A percentile compares a stretch with the other conserved stretches of the same genome.
Evolutionary conservation across 92 coral and sea anemone species (phyloP).

Genomic region (Palythoa caribaeorum): DNA sequence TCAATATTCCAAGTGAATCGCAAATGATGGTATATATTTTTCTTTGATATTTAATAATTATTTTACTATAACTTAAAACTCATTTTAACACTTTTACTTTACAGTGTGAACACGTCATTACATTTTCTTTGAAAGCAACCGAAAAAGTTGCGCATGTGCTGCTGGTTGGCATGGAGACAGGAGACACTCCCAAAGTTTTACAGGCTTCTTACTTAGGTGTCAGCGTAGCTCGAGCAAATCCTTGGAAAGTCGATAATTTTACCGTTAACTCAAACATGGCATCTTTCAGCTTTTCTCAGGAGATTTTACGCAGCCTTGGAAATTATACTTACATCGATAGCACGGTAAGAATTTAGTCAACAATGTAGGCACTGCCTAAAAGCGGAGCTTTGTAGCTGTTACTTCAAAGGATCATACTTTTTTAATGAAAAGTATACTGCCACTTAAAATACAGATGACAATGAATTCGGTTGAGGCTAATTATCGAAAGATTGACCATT

Average conservation of each 20-base stretch:
- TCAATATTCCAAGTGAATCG: too few relatives aligned
- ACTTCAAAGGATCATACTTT: too few relatives aligned
- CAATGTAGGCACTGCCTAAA: too few relatives aligned
- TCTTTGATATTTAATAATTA: too few relatives aligned
- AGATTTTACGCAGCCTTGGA: constrained; percentile 21
- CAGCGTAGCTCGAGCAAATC: constrained; percentile 2
- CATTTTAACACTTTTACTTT: background rate
- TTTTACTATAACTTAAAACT: background rate
- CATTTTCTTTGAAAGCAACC: constrained; percentile 24
- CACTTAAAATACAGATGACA: too few relatives aligned
- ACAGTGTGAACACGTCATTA: constrained; percentile 19
- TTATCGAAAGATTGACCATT: too few relatives aligned
- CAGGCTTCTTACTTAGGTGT: constrained; percentile 8
- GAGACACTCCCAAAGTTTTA: constrained; percentile 2
- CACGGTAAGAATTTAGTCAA: background rate
- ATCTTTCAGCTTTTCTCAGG: constrained; percentile 24
- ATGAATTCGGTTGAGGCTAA: too few relatives aligned
- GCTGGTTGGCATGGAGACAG: constrained; percentile 25
- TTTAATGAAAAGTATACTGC: too few relatives aligned
- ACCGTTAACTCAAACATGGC: background rate
- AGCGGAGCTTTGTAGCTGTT: too few relatives aligned
- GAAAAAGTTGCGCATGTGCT: constrained; percentile 19
- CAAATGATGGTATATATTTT: too few relatives aligned
- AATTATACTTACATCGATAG: constrained; percentile 18
- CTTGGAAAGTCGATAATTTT: background rate